Percentiles rank a stretch among this genome's conserved stretches.
Conservation (phyloP, 2,888 invertebrate genomes). For the Campaea margaritaria region DNA sequence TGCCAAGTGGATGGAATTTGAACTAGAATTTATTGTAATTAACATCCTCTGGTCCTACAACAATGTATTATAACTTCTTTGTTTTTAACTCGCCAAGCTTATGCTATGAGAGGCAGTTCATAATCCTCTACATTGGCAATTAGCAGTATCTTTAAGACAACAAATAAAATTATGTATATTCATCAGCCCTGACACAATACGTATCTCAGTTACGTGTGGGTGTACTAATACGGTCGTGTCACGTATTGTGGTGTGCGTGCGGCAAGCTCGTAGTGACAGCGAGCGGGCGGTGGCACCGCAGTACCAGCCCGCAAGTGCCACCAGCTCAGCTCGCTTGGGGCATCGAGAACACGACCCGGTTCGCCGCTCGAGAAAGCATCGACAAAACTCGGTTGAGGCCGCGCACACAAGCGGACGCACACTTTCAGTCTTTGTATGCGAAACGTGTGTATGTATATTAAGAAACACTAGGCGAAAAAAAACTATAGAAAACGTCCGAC, state of each 20-base stretch:
- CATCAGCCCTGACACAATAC: slow-evolving; percentile 68
- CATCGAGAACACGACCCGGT: slow-evolving; percentile 85
- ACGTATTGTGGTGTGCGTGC: slow-evolving; percentile 55
- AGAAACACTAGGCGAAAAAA: slow-evolving; percentile 56
- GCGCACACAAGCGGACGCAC: slow-evolving; percentile 76
- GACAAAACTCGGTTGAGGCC: slow-evolving; percentile 85
- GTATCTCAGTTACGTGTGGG: slow-evolving; percentile 57
- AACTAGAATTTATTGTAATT: too few species aligned
- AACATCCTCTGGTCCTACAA: not conserved
- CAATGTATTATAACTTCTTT: slow-evolving; percentile 7
- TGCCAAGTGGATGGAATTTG: too few species aligned
- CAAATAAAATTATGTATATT: slow-evolving; percentile 29
- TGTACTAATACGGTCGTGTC: slow-evolving; percentile 50
- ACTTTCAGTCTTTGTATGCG: slow-evolving; percentile 74
- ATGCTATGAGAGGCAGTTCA: slow-evolving; percentile 1
- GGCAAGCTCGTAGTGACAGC: slow-evolving; percentile 51
- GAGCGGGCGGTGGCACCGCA: slow-evolving; percentile 44
- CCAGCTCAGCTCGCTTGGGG: slow-evolving; percentile 67
- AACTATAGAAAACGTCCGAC: slow-evolving; percentile 52
- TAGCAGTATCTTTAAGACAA: not conserved
- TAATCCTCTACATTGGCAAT: slow-evolving; percentile 8
- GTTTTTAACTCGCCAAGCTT: not conserved
- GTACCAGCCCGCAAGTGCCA: slow-evolving; percentile 37
- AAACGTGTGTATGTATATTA: slow-evolving; percentile 57
- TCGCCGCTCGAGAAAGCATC: slow-evolving; percentile 84